Base-by-base conservation (phyloP, 2,113 vertebrate species). In the Embiotoca jacksoni region DNA sequence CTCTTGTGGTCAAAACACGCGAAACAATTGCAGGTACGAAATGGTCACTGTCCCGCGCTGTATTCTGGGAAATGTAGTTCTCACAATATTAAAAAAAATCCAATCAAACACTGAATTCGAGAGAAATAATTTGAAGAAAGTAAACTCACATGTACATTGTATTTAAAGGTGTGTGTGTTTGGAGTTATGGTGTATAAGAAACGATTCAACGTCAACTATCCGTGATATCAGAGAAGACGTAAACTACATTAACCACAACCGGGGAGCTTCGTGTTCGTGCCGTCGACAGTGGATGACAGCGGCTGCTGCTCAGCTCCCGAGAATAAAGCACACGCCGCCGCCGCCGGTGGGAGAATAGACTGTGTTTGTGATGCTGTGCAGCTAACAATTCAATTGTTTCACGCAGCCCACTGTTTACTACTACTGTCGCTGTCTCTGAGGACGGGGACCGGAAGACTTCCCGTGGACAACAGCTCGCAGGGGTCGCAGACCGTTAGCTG, bases 191-290 rank as follows among this genome's bases (percentile, higher is more conserved):
- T 4, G 2, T 9, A 37, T 5, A 35, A n/a, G 0, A 41, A 13
- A 1, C 0, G 3, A 1, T 7, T 14, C 46, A n/a, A 52, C 14
- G 7, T 0, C 0, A 52, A 15, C 4, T 39, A 74, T 2, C 2
- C 1, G 1, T 4, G 1, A 32, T 10, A 6, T 75, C 0, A 49
- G 1, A n/a, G 47, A 1, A 1, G 0, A 1, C 0, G 0, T 31
- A 52, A 87, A 95, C 92, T 93, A 92, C 92, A 94, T 7, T 87
- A 81, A 59, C 94, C 94, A 93, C 11, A 87, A 91, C 1, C 36
- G 37, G 1, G 0, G 3, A 33, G 74, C 49, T 35, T 54, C 13
- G 46, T 37, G 66, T 91, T 82, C 69, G 72, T 50, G 23, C 39
- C 11, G 81, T 84, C 83, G 81, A 78, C 72, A 16, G 74, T 54